phyloP scores from a whole-genome alignment of 2,797 vertebrate species.

The Hypotaenidia okinawae region DNA sequence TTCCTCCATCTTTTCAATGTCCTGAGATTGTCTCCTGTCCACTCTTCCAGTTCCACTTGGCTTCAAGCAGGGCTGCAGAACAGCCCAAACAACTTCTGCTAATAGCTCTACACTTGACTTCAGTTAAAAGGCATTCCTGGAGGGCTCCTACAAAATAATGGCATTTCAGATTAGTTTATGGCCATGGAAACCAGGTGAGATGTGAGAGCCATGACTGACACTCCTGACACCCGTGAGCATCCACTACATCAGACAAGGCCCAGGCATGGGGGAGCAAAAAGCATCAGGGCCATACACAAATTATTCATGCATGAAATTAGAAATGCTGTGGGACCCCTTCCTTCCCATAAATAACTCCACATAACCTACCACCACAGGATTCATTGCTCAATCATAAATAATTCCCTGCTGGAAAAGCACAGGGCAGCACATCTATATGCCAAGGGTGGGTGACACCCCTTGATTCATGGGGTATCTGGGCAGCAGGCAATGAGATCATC shows the following conservation, averaged over 20 bases:
- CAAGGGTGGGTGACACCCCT: background rate
- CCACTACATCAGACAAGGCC: background rate
- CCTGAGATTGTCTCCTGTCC: background rate
- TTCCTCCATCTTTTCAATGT: background rate
- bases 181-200: background rate
- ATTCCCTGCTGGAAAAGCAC: background rate
- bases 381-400: background rate
- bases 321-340: background rate
- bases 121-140: background rate
- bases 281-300: background rate
- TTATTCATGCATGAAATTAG: conserved; percentile 39
- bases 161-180: background rate
- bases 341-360: conserved; percentile 38
- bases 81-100: background rate
- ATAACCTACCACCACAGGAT: background rate
- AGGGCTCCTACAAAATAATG: background rate
- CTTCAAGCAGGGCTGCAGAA: conserved; percentile 3
- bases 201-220: rapidly evolving
- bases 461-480: conserved; percentile 11
- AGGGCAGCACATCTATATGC: background rate
- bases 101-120: background rate
- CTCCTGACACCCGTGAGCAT: background rate
- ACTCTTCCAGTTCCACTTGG: background rate
- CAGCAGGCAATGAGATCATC: background rate
- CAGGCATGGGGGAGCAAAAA: background rate